Base-by-base conservation (phyloP, 1,140 invertebrate genomes). In the Papilio polytes region DNA sequence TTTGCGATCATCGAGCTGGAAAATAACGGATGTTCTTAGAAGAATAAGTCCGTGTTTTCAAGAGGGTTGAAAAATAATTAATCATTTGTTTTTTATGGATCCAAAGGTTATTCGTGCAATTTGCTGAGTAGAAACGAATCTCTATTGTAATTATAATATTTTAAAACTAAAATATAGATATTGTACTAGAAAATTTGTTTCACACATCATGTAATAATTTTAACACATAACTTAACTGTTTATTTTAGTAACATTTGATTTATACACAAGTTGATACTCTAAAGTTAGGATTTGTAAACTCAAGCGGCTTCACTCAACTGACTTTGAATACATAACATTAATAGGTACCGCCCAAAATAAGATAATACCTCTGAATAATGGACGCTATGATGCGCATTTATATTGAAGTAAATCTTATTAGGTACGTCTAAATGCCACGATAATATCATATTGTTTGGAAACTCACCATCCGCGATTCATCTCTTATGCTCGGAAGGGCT, bases 321-420 rank as follows among this genome's bases (percentile, higher is more conserved):
- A 78, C 56, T 78, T 78, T 44, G 31, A 78, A 78, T 78, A 72
- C 80, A 41, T 81, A 78, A 79, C 84, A 78, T 78, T 72, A 84
- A 81, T 85, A 86, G 83, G 84, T 84, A 83, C 80, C 80, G 86
- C 81, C 82, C 84, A 85, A 91, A 87, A 90, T 92, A 87, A 91
- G 90, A 93, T 89, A 93, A 92, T 93, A 90, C 89, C 88, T 88
- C 86, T 83, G 89, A 93, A 94, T 94, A 94, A 94, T 94, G 88
- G 92, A 93, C 85, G 86, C 90, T 88, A 80, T 88, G 91, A 93
- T 92, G 92, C 91, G 92, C 87, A 94, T 94, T 91, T 94, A 93
- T 92, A 93, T 92, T 94, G 88, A 93, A 87, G 92, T 91, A 94
- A 94, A 94, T 94, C 93, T 94, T 94, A 94, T 94, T 94, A 94